Percentiles rank a stretch among this genome's conserved stretches.
These are phyloP conservation scores for Acropternis orthonyx DNA, from an alignment of 2,797 vertebrate species.

Conservation along the genomic window DNA sequence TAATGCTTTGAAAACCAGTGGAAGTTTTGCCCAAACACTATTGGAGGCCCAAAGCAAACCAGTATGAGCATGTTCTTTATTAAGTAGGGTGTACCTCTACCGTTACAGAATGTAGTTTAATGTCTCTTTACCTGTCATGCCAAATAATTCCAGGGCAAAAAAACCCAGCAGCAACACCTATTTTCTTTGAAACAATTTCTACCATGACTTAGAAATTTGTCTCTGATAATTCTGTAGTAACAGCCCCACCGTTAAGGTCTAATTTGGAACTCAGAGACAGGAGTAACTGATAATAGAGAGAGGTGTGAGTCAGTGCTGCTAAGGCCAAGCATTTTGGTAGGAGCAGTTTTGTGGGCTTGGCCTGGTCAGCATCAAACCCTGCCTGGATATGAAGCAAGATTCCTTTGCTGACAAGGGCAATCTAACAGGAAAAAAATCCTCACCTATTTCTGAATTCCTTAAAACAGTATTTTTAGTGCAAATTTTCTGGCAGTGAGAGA, in stretches of 20 bases:
- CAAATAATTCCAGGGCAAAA: background rate
- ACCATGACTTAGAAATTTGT: background rate
- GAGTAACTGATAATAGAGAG: background rate
- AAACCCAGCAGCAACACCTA: background rate
- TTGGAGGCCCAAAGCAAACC: background rate
- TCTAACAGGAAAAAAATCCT: background rate
- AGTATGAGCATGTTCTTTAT: rapidly evolving
- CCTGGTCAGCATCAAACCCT: background rate
- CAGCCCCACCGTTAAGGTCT: background rate
- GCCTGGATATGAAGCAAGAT: background rate
- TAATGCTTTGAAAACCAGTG: background rate
- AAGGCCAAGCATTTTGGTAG: background rate
- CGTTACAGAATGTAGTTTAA: background rate
- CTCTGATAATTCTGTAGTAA: background rate
- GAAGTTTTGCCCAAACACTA: background rate
- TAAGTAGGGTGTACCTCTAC: background rate
- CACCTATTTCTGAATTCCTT: background rate
- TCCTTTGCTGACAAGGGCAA: background rate
- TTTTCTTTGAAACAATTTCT: background rate
- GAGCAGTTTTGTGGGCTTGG: background rate
- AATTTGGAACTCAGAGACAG: background rate
- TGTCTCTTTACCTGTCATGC: background rate
- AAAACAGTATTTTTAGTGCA: background rate
- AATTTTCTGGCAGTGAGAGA: background rate
- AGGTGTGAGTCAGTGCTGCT: background rate